Conservation (phyloP, 2,797 vertebrate species). For the Bovichtus variegatus region DNA sequence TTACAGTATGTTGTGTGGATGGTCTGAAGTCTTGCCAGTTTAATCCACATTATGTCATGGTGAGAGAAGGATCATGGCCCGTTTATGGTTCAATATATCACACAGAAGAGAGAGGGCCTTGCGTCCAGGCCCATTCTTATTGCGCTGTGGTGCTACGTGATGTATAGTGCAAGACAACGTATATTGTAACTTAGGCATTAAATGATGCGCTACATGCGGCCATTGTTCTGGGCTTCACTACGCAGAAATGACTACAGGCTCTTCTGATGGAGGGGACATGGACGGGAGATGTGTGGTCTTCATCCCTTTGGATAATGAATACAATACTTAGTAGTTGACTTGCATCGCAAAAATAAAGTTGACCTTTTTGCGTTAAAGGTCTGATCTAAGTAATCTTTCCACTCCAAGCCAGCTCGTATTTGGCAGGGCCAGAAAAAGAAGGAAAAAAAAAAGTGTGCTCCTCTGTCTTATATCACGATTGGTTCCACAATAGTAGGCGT, state of each 20-base stretch:
- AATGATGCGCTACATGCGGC: constrained; percentile 10
- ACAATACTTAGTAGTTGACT: not conserved
- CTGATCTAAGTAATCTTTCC: not conserved
- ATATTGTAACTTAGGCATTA: constrained; percentile 13
- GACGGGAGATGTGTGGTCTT: constrained; percentile 9
- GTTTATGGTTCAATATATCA: constrained; percentile 63
- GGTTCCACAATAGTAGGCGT: not conserved
- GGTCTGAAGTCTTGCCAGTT: constrained; percentile 18
- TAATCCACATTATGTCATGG: constrained; percentile 54
- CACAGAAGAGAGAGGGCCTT: constrained; percentile 37
- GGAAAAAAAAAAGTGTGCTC: no score
- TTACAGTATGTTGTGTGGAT: constrained; percentile 27
- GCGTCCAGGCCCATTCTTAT: constrained; percentile 29
- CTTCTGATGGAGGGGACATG: not conserved
- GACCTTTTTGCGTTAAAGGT: not conserved
- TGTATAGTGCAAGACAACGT: constrained; percentile 42
- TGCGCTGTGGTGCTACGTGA: constrained; percentile 37
- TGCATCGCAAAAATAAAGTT: not conserved
- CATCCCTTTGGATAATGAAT: not conserved
- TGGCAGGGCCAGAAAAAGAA: not conserved
- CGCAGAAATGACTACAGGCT: not conserved
- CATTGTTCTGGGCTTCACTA: constrained; percentile 9
- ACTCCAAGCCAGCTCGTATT: not conserved
- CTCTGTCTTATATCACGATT: not conserved
- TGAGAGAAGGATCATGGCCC: constrained; percentile 55